These are phyloP conservation scores for Nasua narica DNA, from an alignment of 2,797 vertebrate species.

Conservation along the genomic window DNA sequence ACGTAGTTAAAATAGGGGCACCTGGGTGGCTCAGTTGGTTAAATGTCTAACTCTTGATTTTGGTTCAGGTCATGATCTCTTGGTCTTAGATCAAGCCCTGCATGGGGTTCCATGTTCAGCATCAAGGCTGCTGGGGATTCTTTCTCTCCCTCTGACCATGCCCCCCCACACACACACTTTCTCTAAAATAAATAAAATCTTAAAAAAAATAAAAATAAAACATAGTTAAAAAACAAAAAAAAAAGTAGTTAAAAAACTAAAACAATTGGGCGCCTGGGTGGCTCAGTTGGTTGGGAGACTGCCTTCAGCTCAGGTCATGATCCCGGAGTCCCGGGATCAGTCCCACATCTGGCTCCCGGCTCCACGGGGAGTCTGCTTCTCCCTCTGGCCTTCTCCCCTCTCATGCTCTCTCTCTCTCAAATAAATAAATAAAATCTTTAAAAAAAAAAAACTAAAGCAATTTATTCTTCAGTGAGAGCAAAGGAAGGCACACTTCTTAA, in stretches of 20 bases:
- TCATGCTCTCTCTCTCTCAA: too few relatives aligned
- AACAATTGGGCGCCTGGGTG: too few relatives aligned
- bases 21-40: background rate
- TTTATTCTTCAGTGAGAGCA: background rate
- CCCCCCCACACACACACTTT: fast-evolving
- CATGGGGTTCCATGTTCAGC: background rate
- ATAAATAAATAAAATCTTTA: too few relatives aligned
- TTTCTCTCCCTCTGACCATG: background rate
- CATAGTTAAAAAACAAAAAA: background rate
- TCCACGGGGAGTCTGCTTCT: too few relatives aligned
- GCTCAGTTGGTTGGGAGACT: too few relatives aligned
- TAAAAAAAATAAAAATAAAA: background rate
- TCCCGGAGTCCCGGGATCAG: too few relatives aligned
- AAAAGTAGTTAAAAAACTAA: background rate
- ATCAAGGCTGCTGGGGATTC: background rate
- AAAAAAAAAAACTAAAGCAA: background rate
- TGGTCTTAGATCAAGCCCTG: background rate
- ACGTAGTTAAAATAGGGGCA: background rate
- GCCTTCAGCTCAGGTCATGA: too few relatives aligned
- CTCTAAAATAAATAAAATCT: background rate
- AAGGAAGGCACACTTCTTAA: background rate
- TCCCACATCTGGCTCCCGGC: too few relatives aligned
- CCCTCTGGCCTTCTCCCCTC: too few relatives aligned
- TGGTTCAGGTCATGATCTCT: background rate
- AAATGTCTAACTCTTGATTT: background rate